phyloP scores from a whole-genome alignment of 2,113 vertebrate species.

The Rhizomys pruinosus region DNA sequence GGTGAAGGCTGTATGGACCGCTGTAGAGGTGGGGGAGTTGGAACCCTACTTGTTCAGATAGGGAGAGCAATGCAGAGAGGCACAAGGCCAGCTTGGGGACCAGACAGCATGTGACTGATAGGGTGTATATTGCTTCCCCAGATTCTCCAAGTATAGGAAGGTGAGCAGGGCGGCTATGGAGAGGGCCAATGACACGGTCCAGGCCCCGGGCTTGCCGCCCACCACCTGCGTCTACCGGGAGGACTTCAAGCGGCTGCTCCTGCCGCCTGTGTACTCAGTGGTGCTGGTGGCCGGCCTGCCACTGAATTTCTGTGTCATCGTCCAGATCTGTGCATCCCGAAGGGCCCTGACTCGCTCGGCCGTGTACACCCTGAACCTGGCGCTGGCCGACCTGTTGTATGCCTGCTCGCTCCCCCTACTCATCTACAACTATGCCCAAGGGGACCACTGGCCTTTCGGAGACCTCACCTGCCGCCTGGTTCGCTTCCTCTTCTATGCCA shows the following conservation, averaged over 20 bases:
- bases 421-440: constrained; percentile 96
- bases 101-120: background rate
- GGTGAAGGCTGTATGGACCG: background rate
- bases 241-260: constrained; percentile 94
- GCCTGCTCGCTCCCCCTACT: constrained; percentile 96
- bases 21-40: background rate
- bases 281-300: constrained; percentile 93
- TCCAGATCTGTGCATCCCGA: constrained; percentile 90
- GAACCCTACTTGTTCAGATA: background rate
- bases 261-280: constrained; percentile 91
- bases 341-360: constrained; percentile 89
- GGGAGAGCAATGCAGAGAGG: background rate
- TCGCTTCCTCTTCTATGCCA: constrained; percentile 98
- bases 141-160: background rate
- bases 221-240: constrained; percentile 93
- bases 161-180: constrained; percentile 37
- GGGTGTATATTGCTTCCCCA: constrained; percentile 47
- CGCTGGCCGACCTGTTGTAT: constrained; percentile 93
- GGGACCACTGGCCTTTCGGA: constrained; percentile 98
- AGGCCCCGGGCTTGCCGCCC: background rate
- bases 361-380: constrained; percentile 97
- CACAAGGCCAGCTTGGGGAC: background rate
- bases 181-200: constrained; percentile 56
- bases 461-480: constrained; percentile 93
- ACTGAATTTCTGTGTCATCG: constrained; percentile 91